A percentile compares a stretch with the other conserved stretches of the same genome.
phyloP scores from a whole-genome alignment of 1,140 invertebrate species.

The Propsilocerus akamusi region DNA sequence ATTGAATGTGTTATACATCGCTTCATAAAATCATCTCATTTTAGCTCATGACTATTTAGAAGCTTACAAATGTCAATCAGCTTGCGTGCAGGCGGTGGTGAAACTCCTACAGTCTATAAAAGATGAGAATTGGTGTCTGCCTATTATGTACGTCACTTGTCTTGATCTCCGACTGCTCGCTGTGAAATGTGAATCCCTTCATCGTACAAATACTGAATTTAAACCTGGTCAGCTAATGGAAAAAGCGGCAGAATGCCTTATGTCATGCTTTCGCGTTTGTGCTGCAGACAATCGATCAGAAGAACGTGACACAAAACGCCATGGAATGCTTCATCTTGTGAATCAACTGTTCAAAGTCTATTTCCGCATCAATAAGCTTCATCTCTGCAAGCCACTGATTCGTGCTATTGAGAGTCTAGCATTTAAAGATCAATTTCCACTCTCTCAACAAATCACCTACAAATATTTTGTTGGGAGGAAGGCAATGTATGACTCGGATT shows the following conservation, averaged over 20 bases:
- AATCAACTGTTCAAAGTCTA: constrained; percentile 98
- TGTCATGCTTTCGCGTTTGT: constrained; percentile 89
- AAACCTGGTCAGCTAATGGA: constrained; percentile 66
- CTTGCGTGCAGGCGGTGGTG: constrained; percentile 57
- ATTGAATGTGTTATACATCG: background rate
- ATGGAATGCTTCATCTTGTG: constrained; percentile 89
- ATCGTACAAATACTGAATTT: constrained; percentile 19
- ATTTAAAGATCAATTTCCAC: constrained; percentile 72
- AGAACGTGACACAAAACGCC: constrained; percentile 78
- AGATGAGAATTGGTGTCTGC: constrained; percentile 91
- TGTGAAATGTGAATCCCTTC: constrained; percentile 46
- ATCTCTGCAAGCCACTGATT: constrained; percentile 91
- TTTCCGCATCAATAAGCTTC: constrained; percentile 91
- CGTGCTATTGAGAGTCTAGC: constrained; percentile 84
- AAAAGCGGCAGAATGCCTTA: constrained; percentile 85
- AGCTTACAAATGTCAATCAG: constrained; percentile 62
- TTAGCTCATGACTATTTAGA: constrained; percentile 45
- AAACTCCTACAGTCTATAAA: constrained; percentile 75
- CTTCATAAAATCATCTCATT: constrained; percentile 22
- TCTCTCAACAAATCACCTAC: constrained; percentile 83
- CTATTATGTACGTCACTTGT: constrained; percentile 75
- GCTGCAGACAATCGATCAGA: constrained; percentile 69
- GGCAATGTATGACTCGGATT: constrained; percentile 96
- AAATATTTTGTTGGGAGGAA: constrained; percentile 94
- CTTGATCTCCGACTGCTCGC: constrained; percentile 76